Percentiles rank a stretch among this genome's conserved stretches.
Conservation (phyloP, 2,797 vertebrate species). For the Chaenodraco wilsoni region DNA sequence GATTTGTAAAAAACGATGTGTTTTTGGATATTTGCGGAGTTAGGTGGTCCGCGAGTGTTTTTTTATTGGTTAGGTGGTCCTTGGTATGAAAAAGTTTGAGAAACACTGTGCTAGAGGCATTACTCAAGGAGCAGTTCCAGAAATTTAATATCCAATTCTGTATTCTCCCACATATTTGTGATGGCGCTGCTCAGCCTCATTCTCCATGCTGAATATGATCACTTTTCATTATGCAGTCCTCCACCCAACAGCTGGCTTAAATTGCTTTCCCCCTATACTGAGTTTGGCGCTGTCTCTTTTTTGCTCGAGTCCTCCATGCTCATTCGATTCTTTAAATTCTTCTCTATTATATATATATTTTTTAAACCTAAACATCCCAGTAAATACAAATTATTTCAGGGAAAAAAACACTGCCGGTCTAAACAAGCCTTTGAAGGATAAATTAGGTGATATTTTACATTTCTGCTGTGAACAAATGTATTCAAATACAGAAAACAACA, state of each 20-base stretch:
- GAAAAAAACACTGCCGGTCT: not conserved
- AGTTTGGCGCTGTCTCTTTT: conserved; percentile 34
- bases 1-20: too few species aligned
- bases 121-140: conserved; percentile 60
- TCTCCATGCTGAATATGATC: conserved; percentile 70
- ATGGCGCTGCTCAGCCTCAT: conserved; percentile 56
- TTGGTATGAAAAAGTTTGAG: too few species aligned
- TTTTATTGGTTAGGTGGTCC: too few species aligned
- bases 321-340: conserved; percentile 38
- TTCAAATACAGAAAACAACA: too few species aligned
- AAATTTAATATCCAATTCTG: conserved; percentile 68
- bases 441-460: not conserved
- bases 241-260: conserved; percentile 66
- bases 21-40: too few species aligned
- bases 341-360: conserved; percentile 27
- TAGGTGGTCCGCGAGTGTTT: too few species aligned
- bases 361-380: conserved; percentile 31
- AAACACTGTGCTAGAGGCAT: conserved; percentile 33
- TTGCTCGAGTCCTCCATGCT: conserved; percentile 27
- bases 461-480: not conserved
- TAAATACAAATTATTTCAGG: conserved; percentile 12
- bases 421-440: not conserved
- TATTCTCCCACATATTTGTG: conserved; percentile 65
- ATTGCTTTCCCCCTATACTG: conserved; percentile 59
- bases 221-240: conserved; percentile 70